Base-by-base conservation (phyloP, 2,797 vertebrate species). In the Brotogeris chrysoptera region DNA sequence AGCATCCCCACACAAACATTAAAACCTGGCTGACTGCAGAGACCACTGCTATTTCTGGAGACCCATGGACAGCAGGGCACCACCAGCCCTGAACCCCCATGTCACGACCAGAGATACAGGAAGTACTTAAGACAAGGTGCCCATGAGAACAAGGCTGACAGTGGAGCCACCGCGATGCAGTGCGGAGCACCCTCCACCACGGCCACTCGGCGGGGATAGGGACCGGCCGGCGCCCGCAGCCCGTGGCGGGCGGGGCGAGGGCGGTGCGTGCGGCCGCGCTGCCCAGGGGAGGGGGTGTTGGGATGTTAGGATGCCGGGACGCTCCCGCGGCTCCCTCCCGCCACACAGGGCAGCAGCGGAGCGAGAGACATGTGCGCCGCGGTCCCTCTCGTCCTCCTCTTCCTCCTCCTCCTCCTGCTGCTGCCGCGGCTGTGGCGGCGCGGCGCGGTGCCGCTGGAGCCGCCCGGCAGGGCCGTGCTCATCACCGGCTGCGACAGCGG, bases 401-500 rank as follows among this genome's bases (percentile, higher is more conserved):
- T 74, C 28, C n/a, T 59, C 9, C 10, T 63, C 2, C 24, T 93
- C 2, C 43, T 79, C 4, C 43, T 57, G 14, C 32, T 59, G 13
- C 24, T 63, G 19, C 30, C 9, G 46, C 32, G 57, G 81, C 50
- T 14, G 43, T 5, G 76, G 12, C 69, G 77, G 55, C 82, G 72
- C 63, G 24, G 65, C 10, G 16, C 27, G 69, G 38, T 25, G 43
- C 61, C 47, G 47, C 60, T 95, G 70, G 92, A 95, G 12, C 79
- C 94, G 28, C 78, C 77, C 47, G 97, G 95, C 23, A 80, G 96
- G 65, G 96, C 97, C 28, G 95, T 97, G 76, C 96, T 97, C 39
- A 96, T 97, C 72, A 97, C 97, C 32, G 97, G 97, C 96, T 97
- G 97, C 66, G 96, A 97, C 92, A 96, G 94, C 76, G 97, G 97